Conservation (phyloP, 2,113 vertebrate genomes). For the Conger conger region DNA sequence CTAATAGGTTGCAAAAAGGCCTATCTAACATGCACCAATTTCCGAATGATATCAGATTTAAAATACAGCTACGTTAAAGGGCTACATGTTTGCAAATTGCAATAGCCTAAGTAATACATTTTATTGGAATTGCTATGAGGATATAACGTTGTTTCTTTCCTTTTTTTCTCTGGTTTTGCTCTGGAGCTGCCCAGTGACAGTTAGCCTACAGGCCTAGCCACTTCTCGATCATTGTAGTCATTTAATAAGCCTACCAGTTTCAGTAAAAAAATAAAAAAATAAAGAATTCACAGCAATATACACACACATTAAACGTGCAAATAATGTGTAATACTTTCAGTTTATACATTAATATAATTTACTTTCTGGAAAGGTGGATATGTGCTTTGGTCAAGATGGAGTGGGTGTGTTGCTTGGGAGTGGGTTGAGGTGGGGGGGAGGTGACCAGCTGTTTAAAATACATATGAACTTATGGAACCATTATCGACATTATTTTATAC, state of each 20-base stretch:
- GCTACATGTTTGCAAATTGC: too few species aligned
- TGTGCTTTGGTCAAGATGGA: background rate
- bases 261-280: background rate
- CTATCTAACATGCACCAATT: background rate
- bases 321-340: background rate
- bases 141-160: too few species aligned
- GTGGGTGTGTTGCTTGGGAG: background rate
- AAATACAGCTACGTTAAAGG: background rate
- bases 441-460: background rate
- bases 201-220: too few species aligned
- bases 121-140: too few species aligned
- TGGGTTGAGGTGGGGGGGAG: background rate
- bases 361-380: background rate
- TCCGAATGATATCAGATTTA: background rate
- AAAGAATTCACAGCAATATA: background rate
- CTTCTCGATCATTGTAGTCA: too few species aligned
- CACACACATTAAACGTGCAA: background rate
- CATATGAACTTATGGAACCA: background rate
- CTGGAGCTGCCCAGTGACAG: too few species aligned
- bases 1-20: background rate
- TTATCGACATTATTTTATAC: background rate
- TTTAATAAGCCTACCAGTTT: too few species aligned
- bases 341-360: background rate
- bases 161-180: too few species aligned
- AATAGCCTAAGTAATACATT: too few species aligned